Conservation (phyloP, 2,888 invertebrate genomes). For the Diaprepes abbreviatus region DNA sequence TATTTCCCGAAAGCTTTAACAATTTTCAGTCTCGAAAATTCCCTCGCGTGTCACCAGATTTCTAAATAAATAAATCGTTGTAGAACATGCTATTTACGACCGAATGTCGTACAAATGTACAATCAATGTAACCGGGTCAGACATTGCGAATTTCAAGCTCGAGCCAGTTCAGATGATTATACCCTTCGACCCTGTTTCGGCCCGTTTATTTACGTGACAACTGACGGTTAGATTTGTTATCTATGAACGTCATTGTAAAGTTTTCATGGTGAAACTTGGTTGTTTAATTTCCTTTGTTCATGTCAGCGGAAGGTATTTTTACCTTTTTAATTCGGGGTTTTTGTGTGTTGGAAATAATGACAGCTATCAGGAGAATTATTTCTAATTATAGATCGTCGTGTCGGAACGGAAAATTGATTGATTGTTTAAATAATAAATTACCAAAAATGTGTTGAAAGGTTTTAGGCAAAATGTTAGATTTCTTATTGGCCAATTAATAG, state of each 20-base stretch:
- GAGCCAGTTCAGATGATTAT: background rate
- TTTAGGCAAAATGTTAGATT: too few relatives aligned
- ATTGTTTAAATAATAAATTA: too few relatives aligned
- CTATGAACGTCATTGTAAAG: conserved; percentile 17
- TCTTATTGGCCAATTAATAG: too few relatives aligned
- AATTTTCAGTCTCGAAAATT: conserved; percentile 3
- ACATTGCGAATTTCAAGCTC: conserved; percentile 11
- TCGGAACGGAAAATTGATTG: too few relatives aligned
- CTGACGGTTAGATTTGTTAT: conserved; percentile 23
- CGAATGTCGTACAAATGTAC: conserved; percentile 27
- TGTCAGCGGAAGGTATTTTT: conserved; percentile 1
- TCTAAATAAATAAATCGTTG: conserved; percentile 38
- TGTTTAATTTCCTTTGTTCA: conserved; percentile 5
- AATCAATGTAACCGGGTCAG: conserved; percentile 15
- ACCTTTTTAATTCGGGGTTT: background rate
- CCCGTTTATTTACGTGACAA: conserved; percentile 9
- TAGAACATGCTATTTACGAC: conserved; percentile 31
- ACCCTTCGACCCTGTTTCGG: background rate
- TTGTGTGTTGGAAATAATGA: too few relatives aligned
- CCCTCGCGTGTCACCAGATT: conserved; percentile 32
- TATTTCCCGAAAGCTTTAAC: conserved; percentile 17
- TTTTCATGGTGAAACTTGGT: conserved; percentile 21
- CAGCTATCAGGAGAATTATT: too few relatives aligned
- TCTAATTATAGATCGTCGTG: too few relatives aligned
- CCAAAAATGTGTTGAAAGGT: too few relatives aligned